Base-by-base conservation (phyloP, 2,797 vertebrate species). In the Etheostoma nigrum region DNA sequence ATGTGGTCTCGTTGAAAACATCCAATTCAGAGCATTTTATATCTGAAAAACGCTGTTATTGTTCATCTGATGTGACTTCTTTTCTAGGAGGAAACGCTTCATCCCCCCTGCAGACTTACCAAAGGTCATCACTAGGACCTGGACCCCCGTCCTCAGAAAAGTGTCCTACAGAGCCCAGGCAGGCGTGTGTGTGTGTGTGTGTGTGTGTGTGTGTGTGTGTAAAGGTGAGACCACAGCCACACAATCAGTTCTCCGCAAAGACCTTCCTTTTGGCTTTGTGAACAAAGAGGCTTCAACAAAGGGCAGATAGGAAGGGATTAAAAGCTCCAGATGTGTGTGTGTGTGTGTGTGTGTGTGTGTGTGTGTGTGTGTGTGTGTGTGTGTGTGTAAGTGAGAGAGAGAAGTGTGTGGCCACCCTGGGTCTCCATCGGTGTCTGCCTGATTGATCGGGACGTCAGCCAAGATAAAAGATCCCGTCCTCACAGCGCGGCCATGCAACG, bases 361-460 rank as follows among this genome's bases (percentile, higher is more conserved):
- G 71, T 36, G 65, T 52, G 21, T 55, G 19, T 54, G 67, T 64
- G 59, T 36, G 63, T 59, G 66, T 70, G 27, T 60, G 76, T 47
- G 54, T 36, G 67, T 23, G 49, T 23, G 49, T 15, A 45, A 4
- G 67, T 2, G 64, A 27, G 66, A 21, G 58, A 5, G 49, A n/a
- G 62, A 16, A 45, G 75, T 65, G 78, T 74, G 80, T 27, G 78
- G 65, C 79, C 81, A 77, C 79, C 77, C 71, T 62, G 83, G 84
- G 89, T 90, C 91, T 94, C 91, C 89, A 91, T 94, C 92, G 88
- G 87, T 89, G 92, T 92, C 91, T 82, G 73, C 15, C 88, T 94
- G 94, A 95, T 93, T 91, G 93, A 95, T 94, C 94, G 89, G 90
- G 83, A 89, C 65, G 88, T 93, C 93, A 92, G 86, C 90, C 72